Evolutionary conservation across 2,113 vertebrate genomes (phyloP).

Genomic region (Connochaetes taurinus): DNA sequence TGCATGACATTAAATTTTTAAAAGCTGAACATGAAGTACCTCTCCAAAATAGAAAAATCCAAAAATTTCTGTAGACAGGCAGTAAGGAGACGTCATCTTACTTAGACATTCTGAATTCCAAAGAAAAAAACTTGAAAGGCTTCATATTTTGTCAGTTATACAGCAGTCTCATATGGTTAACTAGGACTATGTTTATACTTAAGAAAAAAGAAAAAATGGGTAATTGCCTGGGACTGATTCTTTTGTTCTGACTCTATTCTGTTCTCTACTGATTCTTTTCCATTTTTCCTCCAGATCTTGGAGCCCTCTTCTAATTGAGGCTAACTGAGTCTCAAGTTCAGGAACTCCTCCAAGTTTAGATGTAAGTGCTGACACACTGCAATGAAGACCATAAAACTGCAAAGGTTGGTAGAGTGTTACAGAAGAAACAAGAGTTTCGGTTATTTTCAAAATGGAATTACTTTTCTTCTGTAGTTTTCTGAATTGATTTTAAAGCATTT

Average conservation of each 20-base stretch:
- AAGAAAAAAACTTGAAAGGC: not conserved
- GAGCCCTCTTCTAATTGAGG: not conserved
- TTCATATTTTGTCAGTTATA: not conserved
- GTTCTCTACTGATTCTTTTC: not conserved
- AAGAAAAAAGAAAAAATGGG: not conserved
- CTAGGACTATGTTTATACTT: not conserved
- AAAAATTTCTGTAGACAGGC: not conserved
- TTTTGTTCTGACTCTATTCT: not conserved
- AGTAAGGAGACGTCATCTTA: not conserved
- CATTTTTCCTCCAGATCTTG: not conserved
- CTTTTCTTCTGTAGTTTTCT: not conserved
- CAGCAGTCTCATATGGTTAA: not conserved
- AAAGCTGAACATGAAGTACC: not conserved
- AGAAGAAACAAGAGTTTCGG: not conserved
- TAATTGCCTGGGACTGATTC: not conserved
- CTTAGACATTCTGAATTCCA: not conserved
- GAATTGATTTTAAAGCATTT: conserved; percentile 5
- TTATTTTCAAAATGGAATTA: conserved; percentile 13
- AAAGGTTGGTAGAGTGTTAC: not conserved
- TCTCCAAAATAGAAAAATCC: not conserved
- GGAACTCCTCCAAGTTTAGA: not conserved
- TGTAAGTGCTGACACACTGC: not conserved
- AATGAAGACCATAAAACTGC: not conserved
- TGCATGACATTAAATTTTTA: not conserved
- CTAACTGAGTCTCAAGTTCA: not conserved